Base-by-base conservation (phyloP, 2,888 invertebrate genomes). In the Brachycybe producta region DNA sequence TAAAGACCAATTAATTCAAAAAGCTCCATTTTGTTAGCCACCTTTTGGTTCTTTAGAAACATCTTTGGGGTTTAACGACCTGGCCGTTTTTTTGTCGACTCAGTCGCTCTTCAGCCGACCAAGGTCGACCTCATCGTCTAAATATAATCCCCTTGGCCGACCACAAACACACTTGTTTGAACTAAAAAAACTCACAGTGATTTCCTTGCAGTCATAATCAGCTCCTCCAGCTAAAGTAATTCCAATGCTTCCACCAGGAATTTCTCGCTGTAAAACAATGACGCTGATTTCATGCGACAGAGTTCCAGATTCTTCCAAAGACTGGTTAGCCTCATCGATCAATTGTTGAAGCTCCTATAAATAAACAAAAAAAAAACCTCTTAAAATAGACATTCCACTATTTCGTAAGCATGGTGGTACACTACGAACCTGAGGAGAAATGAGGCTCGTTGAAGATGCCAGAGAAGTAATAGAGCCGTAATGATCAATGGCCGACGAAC, bases 161-260 rank as follows among this genome's bases (percentile, higher is more conserved):
- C 11, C n/a, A n/a, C n/a, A n/a, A n/a, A n/a, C n/a, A n/a, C n/a
- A n/a, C n/a, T n/a, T n/a, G n/a, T n/a, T n/a, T n/a, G n/a, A n/a
- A n/a, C n/a, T n/a, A 49, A 21, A 32, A 46, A 54, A 21, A 27
- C 77, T 71, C 67, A 85, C 87, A 62, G 86, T 87, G 57, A 90
- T 86, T 67, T 87, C 86, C 71, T 87, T 90, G 61, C 82, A 80
- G 73, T 90, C 90, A 65, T 87, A 88, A 65, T 91, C 90, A 17
- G 80, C 78, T 46, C 90, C 90, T 52, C 90, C 90, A 46, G 87
- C 86, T 58, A 91, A 70, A 39, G 85, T 86, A 53, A 90, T 81
- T 38, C 90, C 90, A 53, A 90, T 80, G 61, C 83, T 84, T 21
- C 84, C 78, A 40, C 77, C 76, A 2, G 76, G 72, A 56, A 75